Evolutionary conservation across 2,797 vertebrate genomes (phyloP).

Genomic region (Sciurus carolinensis): DNA sequence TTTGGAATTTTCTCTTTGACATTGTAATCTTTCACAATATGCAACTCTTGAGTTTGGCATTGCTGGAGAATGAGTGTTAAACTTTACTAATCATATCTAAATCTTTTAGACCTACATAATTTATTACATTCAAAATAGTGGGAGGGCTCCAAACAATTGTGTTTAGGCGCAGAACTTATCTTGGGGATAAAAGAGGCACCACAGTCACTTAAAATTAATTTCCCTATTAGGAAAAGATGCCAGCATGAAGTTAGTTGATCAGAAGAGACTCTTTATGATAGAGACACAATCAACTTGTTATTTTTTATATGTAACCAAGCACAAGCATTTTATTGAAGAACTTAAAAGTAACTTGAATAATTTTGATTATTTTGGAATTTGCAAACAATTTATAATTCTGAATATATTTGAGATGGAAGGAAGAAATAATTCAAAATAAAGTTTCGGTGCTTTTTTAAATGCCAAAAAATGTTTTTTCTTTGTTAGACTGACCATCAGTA

Average conservation of each 20-base stretch:
- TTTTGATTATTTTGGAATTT: conserved; percentile 70
- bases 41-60: conserved; percentile 59
- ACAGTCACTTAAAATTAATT: conserved; percentile 69
- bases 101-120: conserved; percentile 61
- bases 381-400: conserved; percentile 5
- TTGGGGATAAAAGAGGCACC: not conserved
- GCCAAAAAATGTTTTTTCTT: conserved; percentile 39
- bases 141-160: not conserved
- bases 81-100: conserved; percentile 58
- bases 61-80: conserved; percentile 43
- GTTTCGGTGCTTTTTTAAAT: conserved; percentile 69
- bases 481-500: conserved; percentile 59
- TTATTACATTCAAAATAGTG: conserved; percentile 66
- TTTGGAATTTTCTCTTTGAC: conserved; percentile 56
- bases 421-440: conserved; percentile 61
- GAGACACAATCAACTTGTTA: conserved; percentile 49
- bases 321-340: conserved; percentile 52
- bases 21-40: conserved; percentile 67
- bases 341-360: conserved; percentile 23
- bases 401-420: conserved; percentile 25
- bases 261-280: conserved; percentile 66
- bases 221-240: conserved; percentile 33
- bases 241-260: conserved; percentile 47
- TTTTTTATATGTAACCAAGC: conserved; percentile 55
- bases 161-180: not conserved